A percentile compares a stretch with the other conserved stretches of the same genome.
Evolutionary conservation across 2,888 invertebrate genomes (phyloP).

Genomic region (Monoplex corrugatus): DNA sequence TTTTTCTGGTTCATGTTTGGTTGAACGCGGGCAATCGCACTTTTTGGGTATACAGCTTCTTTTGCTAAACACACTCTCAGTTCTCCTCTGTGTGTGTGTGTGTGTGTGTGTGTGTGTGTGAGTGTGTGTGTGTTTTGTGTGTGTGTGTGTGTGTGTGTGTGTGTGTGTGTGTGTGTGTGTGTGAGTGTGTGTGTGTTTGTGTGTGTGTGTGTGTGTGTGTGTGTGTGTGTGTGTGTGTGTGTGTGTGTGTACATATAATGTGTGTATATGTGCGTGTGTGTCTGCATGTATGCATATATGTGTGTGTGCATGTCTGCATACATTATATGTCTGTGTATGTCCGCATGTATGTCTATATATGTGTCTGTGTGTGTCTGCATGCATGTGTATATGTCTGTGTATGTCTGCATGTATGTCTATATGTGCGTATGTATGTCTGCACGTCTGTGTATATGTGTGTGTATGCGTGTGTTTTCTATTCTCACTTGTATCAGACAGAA

Average conservation of each 20-base stretch:
- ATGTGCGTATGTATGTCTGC: too few relatives aligned
- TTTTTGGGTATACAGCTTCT: too few relatives aligned
- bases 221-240: conserved; percentile 22
- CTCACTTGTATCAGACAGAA: not conserved
- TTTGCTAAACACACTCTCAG: too few relatives aligned
- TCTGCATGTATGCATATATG: not conserved
- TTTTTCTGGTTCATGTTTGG: too few relatives aligned
- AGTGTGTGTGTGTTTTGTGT: not conserved
- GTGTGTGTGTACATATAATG: too few relatives aligned
- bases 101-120: not conserved
- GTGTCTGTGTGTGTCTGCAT: not conserved
- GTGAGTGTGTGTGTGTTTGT: not conserved
- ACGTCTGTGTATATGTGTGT: too few relatives aligned
- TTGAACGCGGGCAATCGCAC: too few relatives aligned
- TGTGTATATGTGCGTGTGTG: not conserved
- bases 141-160: not conserved
- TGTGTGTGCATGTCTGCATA: too few relatives aligned
- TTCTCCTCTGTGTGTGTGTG: too few relatives aligned
- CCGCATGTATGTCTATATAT: too few relatives aligned
- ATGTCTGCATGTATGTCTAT: not conserved
- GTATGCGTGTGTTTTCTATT: too few relatives aligned
- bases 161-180: not conserved
- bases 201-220: not conserved
- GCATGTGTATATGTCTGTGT: not conserved
- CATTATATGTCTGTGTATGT: too few relatives aligned